Evolutionary conservation across 2,888 invertebrate genomes (phyloP).

Genomic region (Drosophila kuntzei): DNA sequence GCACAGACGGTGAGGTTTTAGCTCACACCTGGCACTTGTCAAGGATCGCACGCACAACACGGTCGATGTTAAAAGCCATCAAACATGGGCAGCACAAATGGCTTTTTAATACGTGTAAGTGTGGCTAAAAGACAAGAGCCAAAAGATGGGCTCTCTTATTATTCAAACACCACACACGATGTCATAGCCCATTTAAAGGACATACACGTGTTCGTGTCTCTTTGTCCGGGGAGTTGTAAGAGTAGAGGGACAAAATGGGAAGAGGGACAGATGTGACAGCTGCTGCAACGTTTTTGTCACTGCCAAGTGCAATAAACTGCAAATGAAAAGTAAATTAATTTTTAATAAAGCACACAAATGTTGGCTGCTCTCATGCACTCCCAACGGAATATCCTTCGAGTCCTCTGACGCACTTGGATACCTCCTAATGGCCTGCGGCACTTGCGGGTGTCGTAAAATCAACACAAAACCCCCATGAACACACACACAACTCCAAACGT

Average conservation of each 20-base stretch:
- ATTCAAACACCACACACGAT: conserved; percentile 53
- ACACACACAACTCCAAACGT: conserved; percentile 20
- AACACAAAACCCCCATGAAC: conserved; percentile 46
- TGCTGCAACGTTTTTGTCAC: conserved; percentile 61
- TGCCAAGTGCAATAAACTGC: conserved; percentile 77
- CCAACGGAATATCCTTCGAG: conserved; percentile 14
- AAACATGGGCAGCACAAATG: conserved; percentile 72
- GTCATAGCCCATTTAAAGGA: conserved; percentile 17
- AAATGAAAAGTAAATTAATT: conserved; percentile 82
- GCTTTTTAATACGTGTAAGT: conserved; percentile 76
- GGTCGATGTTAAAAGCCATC: conserved; percentile 67
- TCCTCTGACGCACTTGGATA: conserved; percentile 55
- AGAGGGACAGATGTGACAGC: conserved; percentile 41
- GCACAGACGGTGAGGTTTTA: conserved; percentile 24
- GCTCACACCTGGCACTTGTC: conserved; percentile 39
- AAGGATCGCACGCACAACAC: conserved; percentile 47
- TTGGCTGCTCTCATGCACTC: conserved; percentile 20
- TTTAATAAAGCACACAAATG: conserved; percentile 76
- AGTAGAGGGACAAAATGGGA: background rate
- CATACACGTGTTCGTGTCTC: conserved; percentile 24
- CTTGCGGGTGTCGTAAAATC: conserved; percentile 75
- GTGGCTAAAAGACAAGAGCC: conserved; percentile 49
- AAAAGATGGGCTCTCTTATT: conserved; percentile 52
- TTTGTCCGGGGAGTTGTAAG: background rate
- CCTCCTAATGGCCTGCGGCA: conserved; percentile 73